These are phyloP conservation scores for Holothuria leucospilota DNA, from an alignment of 53 echinoderm and acorn worm genomes.

Conservation along the genomic window DNA sequence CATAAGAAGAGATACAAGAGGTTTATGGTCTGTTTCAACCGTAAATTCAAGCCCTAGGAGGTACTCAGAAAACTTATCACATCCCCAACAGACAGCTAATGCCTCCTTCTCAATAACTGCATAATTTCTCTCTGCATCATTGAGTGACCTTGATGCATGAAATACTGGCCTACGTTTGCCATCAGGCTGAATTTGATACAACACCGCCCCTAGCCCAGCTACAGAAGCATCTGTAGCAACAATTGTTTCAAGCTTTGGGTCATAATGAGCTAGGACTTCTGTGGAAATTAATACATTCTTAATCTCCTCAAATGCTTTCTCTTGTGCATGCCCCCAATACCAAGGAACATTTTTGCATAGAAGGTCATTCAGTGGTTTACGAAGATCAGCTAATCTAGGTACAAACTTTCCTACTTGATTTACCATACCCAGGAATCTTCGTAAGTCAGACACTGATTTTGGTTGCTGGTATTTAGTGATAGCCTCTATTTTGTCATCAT, in stretches of 20 bases:
- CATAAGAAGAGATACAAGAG: conserved; percentile 35
- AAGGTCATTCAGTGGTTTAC: conserved; percentile 50
- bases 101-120: conserved; percentile 13
- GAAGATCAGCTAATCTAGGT: conserved; percentile 46
- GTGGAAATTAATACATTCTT: conserved; percentile 1
- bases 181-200: conserved; percentile 59
- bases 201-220: conserved; percentile 61
- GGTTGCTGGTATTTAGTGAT: conserved; percentile 57
- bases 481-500: conserved; percentile 56
- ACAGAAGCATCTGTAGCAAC: conserved; percentile 58
- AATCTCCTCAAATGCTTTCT: conserved; percentile 20
- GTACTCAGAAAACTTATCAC: conserved; percentile 23
- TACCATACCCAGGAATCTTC: conserved; percentile 72
- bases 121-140: conserved; percentile 36
- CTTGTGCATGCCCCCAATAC: no score
- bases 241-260: conserved; percentile 47
- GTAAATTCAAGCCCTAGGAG: conserved; percentile 55
- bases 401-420: conserved; percentile 76
- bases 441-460: conserved; percentile 59
- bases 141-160: conserved; percentile 69
- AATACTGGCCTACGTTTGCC: conserved; percentile 62
- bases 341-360: conserved; percentile 63
- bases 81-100: not conserved
- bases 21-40: conserved; percentile 65
- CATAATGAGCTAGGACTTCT: conserved; percentile 57